Conservation (phyloP, 2,113 vertebrate species). For the Castor canadensis region DNA sequence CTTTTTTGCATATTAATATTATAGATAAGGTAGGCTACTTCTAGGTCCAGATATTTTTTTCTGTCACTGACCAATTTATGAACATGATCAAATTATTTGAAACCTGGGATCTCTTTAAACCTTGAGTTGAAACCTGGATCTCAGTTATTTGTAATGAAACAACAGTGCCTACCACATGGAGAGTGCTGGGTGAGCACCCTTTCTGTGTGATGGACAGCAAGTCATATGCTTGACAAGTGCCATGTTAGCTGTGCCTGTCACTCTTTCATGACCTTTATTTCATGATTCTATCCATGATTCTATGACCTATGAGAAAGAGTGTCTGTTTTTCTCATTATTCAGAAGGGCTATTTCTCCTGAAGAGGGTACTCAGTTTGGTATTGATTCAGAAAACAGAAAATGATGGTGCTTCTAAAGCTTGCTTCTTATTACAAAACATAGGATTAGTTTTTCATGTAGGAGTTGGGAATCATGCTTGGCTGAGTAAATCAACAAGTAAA, state of each 20-base stretch:
- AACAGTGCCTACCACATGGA: accelerated
- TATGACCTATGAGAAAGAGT: neutral
- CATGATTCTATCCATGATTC: neutral
- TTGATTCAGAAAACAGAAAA: neutral
- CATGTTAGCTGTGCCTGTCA: accelerated
- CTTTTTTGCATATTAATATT: neutral
- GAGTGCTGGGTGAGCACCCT: neutral
- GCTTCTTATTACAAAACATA: neutral
- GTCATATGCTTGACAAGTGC: neutral
- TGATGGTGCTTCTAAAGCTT: neutral
- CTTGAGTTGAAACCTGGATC: neutral
- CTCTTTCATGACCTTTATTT: accelerated
- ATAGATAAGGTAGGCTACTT: neutral
- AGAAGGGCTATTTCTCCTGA: neutral
- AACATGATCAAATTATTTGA: neutral
- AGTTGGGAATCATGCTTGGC: neutral
- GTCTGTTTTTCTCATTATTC: neutral
- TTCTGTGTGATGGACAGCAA: neutral
- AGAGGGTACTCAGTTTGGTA: neutral
- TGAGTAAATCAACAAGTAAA: neutral
- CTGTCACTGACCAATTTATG: neutral
- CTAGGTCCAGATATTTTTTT: neutral
- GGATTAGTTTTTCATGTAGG: neutral
- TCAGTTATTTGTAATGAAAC: neutral
- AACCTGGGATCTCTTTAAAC: neutral